Evolutionary conservation across 2,797 vertebrate genomes (phyloP), one percentile per base, ranked within the genome.

Genomic region (Benthosema pterotum): DNA sequence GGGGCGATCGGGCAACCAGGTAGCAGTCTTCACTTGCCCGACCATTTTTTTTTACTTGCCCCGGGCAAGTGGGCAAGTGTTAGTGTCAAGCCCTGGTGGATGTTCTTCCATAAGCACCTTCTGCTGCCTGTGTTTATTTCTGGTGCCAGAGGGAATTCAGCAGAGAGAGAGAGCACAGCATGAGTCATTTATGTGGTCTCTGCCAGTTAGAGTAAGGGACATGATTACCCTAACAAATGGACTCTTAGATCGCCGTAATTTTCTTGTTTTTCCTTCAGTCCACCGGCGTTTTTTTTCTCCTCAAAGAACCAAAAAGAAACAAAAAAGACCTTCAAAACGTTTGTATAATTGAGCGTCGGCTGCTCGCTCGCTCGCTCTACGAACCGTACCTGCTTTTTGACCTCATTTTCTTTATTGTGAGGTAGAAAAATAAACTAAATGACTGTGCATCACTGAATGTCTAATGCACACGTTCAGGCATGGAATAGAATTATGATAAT

Each of bases 381-480:
- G 73, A 70, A 76, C 87, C 89, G 55, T 9, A 77, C 49, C 65
- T 54, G 65, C 49, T 73, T 80, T 88, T 88, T 75, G 86, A 86
- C 79, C 82, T 76, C 80, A 65, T 82, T 85, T 83, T 81, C 70
- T 75, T 63, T 1, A 28, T 74, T 79, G 80, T 81, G 82, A 79
- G 72, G 32, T 2, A 49, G 49, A 25, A 52, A 25, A 62, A 50
- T 54, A 81, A 87, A 88, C 83, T 61, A 86, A 87, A 85, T 84
- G 70, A 87, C 78, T 61, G 8, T 76, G 83, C 84, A 82, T 83
- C 84, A 88, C 73, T 90, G 80, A 84, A 87, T 87, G 79, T 79
- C 69, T 82, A 85, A 88, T 79, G 64, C 55, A 2, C 55, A 2
- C 67, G 75, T 79, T 78, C 78, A 47, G 65, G 75, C 79, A n/a